These are phyloP conservation scores for Epinephelus cyanopodus DNA, from an alignment of 2,113 vertebrate species.

Conservation along the genomic window DNA sequence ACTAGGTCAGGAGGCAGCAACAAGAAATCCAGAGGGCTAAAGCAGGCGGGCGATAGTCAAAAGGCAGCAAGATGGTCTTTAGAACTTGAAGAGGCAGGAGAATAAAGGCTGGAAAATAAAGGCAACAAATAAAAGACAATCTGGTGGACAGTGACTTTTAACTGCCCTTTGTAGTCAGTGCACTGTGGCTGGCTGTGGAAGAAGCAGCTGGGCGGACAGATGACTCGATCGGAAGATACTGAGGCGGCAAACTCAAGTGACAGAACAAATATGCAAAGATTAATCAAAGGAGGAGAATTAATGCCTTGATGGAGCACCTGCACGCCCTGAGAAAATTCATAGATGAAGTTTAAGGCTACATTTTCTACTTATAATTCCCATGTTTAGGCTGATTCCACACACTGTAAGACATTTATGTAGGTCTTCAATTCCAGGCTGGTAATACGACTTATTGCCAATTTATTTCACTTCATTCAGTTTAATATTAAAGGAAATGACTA, in stretches of 20 bases:
- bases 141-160: not conserved
- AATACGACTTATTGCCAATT: not conserved
- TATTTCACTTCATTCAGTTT: not conserved
- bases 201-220: not conserved
- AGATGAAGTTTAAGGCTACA: not conserved
- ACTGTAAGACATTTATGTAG: not conserved
- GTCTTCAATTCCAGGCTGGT: not conserved
- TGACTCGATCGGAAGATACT: not conserved
- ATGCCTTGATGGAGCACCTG: not conserved
- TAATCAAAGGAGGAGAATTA: not conserved
- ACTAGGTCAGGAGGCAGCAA: constrained; percentile 49
- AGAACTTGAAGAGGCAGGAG: not conserved
- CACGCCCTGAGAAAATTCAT: not conserved
- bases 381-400: not conserved
- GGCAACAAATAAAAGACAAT: not conserved
- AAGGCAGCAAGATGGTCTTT: not conserved
- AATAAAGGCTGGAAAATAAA: not conserved
- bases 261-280: not conserved
- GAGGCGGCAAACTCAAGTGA: not conserved
- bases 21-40: constrained; percentile 9
- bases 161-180: not conserved
- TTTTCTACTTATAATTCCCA: not conserved
- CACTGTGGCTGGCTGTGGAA: not conserved
- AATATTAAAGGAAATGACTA: too few relatives aligned
- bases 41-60: not conserved